phyloP scores from a whole-genome alignment of 2,797 vertebrate genomes.

The Emys orbicularis region DNA sequence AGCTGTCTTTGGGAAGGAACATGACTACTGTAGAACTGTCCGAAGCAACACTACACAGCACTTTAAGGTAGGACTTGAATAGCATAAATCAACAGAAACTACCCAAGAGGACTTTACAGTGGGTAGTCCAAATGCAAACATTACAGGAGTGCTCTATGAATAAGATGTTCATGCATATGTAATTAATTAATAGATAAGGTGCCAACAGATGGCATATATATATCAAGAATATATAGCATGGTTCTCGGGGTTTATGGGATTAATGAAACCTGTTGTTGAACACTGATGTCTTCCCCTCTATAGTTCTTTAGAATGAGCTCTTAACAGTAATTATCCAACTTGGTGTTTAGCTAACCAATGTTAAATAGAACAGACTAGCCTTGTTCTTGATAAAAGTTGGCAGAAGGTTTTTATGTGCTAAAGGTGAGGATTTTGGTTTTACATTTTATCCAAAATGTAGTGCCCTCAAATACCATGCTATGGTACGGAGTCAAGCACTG shows the following conservation, averaged over 20 bases:
- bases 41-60: neutral
- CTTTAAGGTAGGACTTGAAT: neutral
- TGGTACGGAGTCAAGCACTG: fast-evolving
- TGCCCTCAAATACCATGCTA: neutral
- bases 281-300: neutral
- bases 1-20: neutral
- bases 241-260: neutral
- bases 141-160: neutral
- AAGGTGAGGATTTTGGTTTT: neutral
- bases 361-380: neutral
- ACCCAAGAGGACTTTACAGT: slow-evolving; percentile 9
- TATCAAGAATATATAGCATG: neutral
- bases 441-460: neutral
- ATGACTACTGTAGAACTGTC: neutral
- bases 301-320: neutral
- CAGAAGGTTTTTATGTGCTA: neutral
- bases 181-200: slow-evolving; percentile 22
- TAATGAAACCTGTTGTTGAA: neutral
- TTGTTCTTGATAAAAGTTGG: neutral
- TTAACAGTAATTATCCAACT: neutral
- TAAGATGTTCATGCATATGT: neutral
- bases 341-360: neutral
- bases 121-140: slow-evolving; percentile 23
- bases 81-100: neutral
- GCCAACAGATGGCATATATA: neutral